A percentile compares a stretch with the other conserved stretches of the same genome.
These are phyloP conservation scores for Brachypterus glaber DNA, from an alignment of 2,888 invertebrate species.

Conservation along the genomic window DNA sequence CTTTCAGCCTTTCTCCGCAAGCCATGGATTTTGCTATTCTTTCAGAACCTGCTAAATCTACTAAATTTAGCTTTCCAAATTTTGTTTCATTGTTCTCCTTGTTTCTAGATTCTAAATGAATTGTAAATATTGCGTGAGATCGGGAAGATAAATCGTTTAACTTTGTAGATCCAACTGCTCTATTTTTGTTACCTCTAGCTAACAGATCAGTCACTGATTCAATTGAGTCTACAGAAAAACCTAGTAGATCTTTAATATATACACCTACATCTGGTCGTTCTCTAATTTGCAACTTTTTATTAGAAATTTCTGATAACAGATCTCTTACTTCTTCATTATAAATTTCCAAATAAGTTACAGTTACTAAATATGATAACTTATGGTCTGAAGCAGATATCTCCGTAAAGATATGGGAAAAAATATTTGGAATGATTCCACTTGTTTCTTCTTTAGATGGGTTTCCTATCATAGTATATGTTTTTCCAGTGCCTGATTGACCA, in stretches of 20 bases:
- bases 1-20: conserved; percentile 77
- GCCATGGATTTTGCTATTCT: conserved; percentile 94
- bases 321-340: conserved; percentile 97
- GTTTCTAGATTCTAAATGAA: conserved; percentile 88
- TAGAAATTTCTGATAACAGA: conserved; percentile 57
- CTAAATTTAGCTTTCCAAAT: conserved; percentile 90
- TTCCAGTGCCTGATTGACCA: conserved; percentile 89
- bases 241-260: conserved; percentile 89
- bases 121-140: conserved; percentile 96
- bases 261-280: conserved; percentile 92
- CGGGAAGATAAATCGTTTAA: conserved; percentile 92
- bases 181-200: conserved; percentile 87
- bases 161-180: conserved; percentile 67
- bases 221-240: conserved; percentile 90
- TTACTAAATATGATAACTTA: conserved; percentile 77
- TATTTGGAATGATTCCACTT: conserved; percentile 92
- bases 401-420: conserved; percentile 95
- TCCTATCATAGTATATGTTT: conserved; percentile 97
- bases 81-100: conserved; percentile 65
- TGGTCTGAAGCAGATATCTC: conserved; percentile 79
- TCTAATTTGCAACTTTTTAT: conserved; percentile 73
- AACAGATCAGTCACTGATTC: conserved; percentile 92
- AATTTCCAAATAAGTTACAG: conserved; percentile 94
- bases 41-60: conserved; percentile 93
- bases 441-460: conserved; percentile 72